Evolutionary conservation across 2,113 vertebrate species (phyloP), one percentile per base, ranked within the genome.

Genomic region (Nymphicus hollandicus): DNA sequence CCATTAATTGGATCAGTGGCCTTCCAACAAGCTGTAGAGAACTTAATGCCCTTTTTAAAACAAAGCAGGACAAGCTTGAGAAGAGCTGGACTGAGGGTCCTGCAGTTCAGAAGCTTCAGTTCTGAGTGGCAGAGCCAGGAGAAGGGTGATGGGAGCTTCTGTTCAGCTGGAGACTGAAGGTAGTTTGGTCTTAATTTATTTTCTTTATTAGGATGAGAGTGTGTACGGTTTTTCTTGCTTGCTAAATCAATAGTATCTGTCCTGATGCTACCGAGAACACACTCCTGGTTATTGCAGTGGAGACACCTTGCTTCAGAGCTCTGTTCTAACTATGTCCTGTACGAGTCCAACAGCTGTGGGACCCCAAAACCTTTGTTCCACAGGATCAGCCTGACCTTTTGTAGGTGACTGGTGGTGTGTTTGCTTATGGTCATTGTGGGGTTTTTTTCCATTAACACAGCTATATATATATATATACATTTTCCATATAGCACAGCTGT

Each of bases 311-410:
- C 39, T 79, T 8, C 41, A 31, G 65, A 71, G 61, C 63, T 46
- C 50, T 56, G 11, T 53, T 55, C 9, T 74, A 10, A 6, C 13
- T 14, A 0, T 0, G 6, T 39, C 39, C 35, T 28, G 43, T 24
- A 31, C 0, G 9, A 53, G 20, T 24, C 58, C 56, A 66, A 41
- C 52, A 74, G 92, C 52, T 52, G 37, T 47, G 81, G 25, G 24
- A 15, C 22, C 43, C 33, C 49, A 37, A 13, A 19, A 8, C 25
- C 15, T 77, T 44, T 78, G 19, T 53, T 73, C 25, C 33, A 5
- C 49, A 9, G 70, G 6, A 11, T 53, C 1, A 1, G 7, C 44
- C n/a, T 0, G 2, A 55, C 41, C 18, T 43, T 64, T 18, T 64
- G 68, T 46, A 39, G 39, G 29, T 39, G 58, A 37, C 47, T 18